Evolutionary conservation across 2,888 invertebrate genomes (phyloP), one percentile per base, ranked within the genome.

Genomic region (Venusia cambrica): DNA sequence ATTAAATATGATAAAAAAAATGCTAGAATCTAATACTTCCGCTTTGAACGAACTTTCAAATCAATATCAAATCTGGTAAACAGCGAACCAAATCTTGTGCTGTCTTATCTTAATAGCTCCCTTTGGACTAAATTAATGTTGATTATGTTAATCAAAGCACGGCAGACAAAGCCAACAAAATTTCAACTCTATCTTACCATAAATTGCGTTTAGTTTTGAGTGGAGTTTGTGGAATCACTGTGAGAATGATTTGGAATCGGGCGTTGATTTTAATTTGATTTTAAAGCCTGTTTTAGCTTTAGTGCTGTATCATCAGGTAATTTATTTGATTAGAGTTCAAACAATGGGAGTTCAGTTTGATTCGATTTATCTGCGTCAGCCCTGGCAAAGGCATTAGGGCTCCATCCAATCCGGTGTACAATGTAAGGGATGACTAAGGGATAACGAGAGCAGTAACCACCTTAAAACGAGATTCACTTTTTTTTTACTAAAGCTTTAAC

Each of bases 301-400:
- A 46, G 49, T 37, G 44, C 44, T 46, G 17, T 37, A 35, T 39
- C 41, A 42, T 29, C 12, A 12, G 16, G 34, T 33, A 21, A 37
- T 41, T 38, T 38, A 39, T 44, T 46, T 46, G 31, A 50, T 49
- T 46, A 36, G 38, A 48, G 37, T 45, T 44, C 32, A 27, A 26
- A 38, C 16, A 33, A 38, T 33, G 29, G 25, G 7, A 8, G 12
- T 11, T 7, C 28, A 20, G 19, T 38, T 28, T 19, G 28, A 29
- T 16, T 27, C 4, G 25, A 28, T 19, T 33, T 27, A n/a, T n/a
- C n/a, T n/a, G n/a, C n/a, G n/a, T n/a, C n/a, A n/a, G n/a, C n/a
- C n/a, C n/a, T n/a, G n/a, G n/a, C n/a, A n/a, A n/a, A n/a, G n/a
- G n/a, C n/a, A n/a, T n/a, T n/a, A n/a, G n/a, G n/a, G n/a, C n/a